Evolutionary conservation across 2,113 vertebrate genomes (phyloP).

Genomic region (Lampris incognitus): DNA sequence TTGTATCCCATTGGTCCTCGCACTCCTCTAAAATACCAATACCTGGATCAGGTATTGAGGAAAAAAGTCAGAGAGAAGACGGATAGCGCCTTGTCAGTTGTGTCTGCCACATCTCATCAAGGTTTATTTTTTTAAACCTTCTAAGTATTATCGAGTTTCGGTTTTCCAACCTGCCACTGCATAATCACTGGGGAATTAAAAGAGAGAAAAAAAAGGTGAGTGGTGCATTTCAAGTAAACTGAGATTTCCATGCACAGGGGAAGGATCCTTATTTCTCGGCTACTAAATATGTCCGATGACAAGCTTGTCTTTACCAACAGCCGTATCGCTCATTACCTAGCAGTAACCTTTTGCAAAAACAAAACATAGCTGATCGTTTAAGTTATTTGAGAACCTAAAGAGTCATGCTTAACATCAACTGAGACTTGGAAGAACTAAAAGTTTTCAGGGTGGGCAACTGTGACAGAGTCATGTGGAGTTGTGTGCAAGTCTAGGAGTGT

Average conservation of each 20-base stretch:
- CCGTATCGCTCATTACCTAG: not conserved
- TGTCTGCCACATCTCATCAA: slow-evolving; percentile 1
- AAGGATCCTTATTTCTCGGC: slow-evolving; percentile 13
- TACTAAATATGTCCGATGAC: not conserved
- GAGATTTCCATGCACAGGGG: slow-evolving; percentile 11
- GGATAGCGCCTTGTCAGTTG: slow-evolving; percentile 46
- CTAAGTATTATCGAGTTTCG: slow-evolving; percentile 9
- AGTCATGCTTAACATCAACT: not conserved
- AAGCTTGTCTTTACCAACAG: slow-evolving; percentile 8
- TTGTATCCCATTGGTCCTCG: slow-evolving; percentile 71
- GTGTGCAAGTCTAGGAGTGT: slow-evolving; percentile 2
- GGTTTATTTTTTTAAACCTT: not conserved
- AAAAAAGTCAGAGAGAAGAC: slow-evolving; percentile 74
- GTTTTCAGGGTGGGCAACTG: not conserved
- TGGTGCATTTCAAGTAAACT: slow-evolving; percentile 37
- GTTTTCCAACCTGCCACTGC: slow-evolving; percentile 20
- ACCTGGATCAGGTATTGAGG: slow-evolving; percentile 79
- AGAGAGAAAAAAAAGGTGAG: slow-evolving; percentile 59
- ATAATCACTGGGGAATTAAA: slow-evolving; percentile 22
- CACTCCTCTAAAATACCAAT: slow-evolving; percentile 71
- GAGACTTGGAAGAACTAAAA: slow-evolving; percentile 16
- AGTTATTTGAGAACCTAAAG: not conserved
- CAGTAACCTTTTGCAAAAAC: slow-evolving; percentile 1
- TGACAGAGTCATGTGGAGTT: not conserved
- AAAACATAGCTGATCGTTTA: slow-evolving; percentile 5